phyloP scores from a whole-genome alignment of 2,113 vertebrate species.

The Trichechus manatus region DNA sequence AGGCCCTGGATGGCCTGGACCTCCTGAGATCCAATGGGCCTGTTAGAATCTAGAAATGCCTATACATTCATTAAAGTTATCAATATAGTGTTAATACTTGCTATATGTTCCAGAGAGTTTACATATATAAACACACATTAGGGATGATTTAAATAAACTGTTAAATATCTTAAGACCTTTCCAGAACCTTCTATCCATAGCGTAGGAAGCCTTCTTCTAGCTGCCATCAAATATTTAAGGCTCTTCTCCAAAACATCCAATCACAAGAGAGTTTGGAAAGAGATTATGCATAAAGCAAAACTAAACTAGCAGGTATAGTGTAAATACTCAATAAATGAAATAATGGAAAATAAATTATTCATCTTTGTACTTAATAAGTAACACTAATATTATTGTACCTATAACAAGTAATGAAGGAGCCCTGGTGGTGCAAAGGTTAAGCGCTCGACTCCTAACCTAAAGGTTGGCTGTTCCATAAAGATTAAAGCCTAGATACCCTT shows the following conservation, averaged over 20 bases:
- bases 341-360: background rate
- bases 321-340: conserved; percentile 6
- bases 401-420: background rate
- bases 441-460: too few relatives aligned
- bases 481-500: too few relatives aligned
- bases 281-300: conserved; percentile 18
- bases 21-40: background rate
- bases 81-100: background rate
- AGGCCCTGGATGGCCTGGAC: background rate
- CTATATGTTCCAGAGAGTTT: conserved; percentile 2
- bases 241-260: background rate
- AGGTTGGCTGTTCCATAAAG: too few relatives aligned
- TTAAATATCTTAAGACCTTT: conserved; percentile 22
- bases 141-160: background rate
- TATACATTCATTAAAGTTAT: background rate
- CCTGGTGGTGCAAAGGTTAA: too few relatives aligned
- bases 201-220: background rate
- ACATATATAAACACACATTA: background rate
- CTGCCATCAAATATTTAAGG: background rate
- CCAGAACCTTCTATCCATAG: background rate
- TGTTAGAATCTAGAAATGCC: background rate
- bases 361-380: background rate
- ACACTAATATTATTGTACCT: conserved; percentile 3
- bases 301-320: background rate
- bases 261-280: background rate